Percentiles rank a stretch among this genome's conserved stretches.
Evolutionary conservation across 2,797 vertebrate genomes (phyloP).

Genomic region (Anguilla anguilla): DNA sequence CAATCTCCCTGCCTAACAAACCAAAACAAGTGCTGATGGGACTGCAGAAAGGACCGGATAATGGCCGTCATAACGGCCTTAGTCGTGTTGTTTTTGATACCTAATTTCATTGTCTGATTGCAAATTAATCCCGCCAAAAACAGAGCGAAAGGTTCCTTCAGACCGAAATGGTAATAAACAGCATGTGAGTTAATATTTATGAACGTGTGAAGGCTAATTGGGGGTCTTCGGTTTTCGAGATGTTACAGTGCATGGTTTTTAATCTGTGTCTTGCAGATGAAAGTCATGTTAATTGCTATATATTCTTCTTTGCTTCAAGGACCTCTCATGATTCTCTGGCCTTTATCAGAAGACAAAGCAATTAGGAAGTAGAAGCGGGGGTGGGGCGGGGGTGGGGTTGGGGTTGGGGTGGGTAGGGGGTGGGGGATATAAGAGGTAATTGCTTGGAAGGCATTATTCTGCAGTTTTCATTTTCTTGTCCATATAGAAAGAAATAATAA

Average conservation of each 20-base stretch:
- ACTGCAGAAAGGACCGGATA: not conserved
- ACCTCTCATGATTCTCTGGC: conserved; percentile 82
- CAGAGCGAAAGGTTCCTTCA: conserved; percentile 42
- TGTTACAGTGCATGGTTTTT: conserved; percentile 68
- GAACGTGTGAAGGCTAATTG: conserved; percentile 32
- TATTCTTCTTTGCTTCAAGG: conserved; percentile 80
- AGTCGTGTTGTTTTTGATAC: not conserved
- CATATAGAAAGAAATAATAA: not conserved
- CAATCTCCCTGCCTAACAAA: not conserved
- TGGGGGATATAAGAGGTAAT: not conserved
- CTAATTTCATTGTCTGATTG: conserved; percentile 17
- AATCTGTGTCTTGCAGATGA: conserved; percentile 77
- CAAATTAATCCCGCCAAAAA: conserved; percentile 38
- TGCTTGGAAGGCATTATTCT: not conserved
- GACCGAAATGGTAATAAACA: conserved; percentile 53
- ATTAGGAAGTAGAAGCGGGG: conserved; percentile 79
- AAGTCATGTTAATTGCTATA: conserved; percentile 67
- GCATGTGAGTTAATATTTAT: conserved; percentile 40
- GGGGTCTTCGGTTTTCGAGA: conserved; percentile 48
- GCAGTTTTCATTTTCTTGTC: not conserved
- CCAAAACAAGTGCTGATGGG: not conserved
- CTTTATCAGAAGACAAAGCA: conserved; percentile 86
- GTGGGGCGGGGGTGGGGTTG: not conserved
- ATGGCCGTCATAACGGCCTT: not conserved
- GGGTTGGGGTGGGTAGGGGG: conserved; percentile 34